Evolutionary conservation across 2,797 vertebrate genomes (phyloP), one percentile per base, ranked within the genome.

Genomic region (Syndactyla subalaris): DNA sequence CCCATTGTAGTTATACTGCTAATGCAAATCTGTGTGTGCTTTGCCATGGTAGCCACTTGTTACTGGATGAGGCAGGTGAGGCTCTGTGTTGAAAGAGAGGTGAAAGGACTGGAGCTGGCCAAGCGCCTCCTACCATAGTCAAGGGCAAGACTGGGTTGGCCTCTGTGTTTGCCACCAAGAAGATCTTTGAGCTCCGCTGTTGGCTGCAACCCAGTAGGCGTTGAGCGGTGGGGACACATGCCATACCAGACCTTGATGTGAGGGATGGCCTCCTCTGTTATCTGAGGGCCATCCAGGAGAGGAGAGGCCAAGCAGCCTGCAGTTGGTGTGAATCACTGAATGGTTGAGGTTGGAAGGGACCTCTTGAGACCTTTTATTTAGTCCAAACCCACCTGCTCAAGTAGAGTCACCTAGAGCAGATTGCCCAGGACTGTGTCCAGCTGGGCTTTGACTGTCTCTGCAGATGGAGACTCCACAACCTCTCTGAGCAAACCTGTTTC

Each of bases 91-190:
- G 74, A 89, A 8, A 76, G 30, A 1, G 46, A 96, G 51, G 1
- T 93, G 52, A 14, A 73, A 45, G 8, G 12, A 27, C 51, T 80
- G 12, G 52, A 59, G 32, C 3, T 85, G 48, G 94, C 93, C 93
- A 96, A 88, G 66, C 22, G 79, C 59, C 23, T 95, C 95, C 92
- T 95, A 10, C 61, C 57, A 36, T 95, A 97, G 93, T 95, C 96
- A 96, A 96, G 96, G 96, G 95, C 96, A 97, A 96, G 95, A 97
- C 95, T 97, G 95, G 95, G 77, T 96, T 97, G 95, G 96, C 94
- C 95, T 96, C 96, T 97, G 96, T 95, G 95, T 97, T 94, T 90
- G 95, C 95, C 96, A 95, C 95, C 95, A 97, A 90, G 96, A 96
- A 97, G 96, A 96, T 70, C 93, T 49, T 65, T 12, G 22, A 52